Evolutionary conservation across 23 tunicate genomes (phyloP).

Genomic region (Diplosoma virens): DNA sequence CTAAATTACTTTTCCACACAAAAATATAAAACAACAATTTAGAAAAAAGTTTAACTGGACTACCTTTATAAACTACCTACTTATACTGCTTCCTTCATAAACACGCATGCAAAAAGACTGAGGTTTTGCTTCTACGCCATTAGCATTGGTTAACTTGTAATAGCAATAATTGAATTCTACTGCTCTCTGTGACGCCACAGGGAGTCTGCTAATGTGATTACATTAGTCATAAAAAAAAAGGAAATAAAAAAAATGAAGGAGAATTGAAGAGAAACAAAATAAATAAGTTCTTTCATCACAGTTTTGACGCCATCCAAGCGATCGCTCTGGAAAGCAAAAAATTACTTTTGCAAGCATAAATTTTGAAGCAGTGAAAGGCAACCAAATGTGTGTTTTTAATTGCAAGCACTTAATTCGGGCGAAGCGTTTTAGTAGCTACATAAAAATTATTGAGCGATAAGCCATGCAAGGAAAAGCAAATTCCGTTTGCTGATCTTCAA

Average conservation of each 20-base stretch:
- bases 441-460: background rate
- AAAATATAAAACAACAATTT: background rate
- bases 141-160: background rate
- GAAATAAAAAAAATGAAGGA: background rate
- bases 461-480: background rate
- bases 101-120: background rate
- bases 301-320: no score
- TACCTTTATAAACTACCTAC: background rate
- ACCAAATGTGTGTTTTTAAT: no score
- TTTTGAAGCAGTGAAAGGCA: no score
- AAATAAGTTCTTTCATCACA: no score
- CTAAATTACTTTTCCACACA: background rate
- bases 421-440: no score
- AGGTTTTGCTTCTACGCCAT: background rate
- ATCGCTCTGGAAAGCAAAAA: no score
- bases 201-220: background rate
- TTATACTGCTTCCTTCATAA: background rate
- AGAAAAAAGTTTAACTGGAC: background rate
- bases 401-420: no score
- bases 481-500: background rate
- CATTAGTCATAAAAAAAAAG: background rate
- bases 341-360: no score
- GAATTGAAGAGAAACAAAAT: background rate
- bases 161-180: background rate
- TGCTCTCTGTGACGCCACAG: background rate